Conservation (phyloP, 2,797 vertebrate species). For the Chelon labrosus region DNA sequence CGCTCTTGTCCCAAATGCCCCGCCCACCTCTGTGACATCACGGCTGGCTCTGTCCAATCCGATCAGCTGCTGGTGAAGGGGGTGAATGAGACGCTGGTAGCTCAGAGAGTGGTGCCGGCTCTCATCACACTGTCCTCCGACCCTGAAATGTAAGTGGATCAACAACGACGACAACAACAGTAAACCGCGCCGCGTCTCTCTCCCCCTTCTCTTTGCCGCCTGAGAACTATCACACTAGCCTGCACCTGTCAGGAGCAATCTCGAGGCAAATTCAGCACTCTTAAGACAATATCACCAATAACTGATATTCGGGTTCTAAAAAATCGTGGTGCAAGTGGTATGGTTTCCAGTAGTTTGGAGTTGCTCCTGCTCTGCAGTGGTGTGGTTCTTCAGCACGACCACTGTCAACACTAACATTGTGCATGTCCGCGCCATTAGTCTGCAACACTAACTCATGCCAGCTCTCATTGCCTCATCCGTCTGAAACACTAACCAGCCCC, state of each 20-base stretch:
- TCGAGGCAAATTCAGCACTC: background rate
- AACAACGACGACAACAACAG: conserved; percentile 78
- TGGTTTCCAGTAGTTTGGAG: conserved; percentile 39
- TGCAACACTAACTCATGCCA: conserved; percentile 56
- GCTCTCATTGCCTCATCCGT: conserved; percentile 64
- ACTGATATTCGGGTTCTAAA: background rate
- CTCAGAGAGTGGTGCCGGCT: conserved; percentile 99
- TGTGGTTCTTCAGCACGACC: conserved; percentile 67
- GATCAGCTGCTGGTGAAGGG: conserved; percentile 99
- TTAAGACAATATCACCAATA: background rate
- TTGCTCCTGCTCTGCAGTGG: conserved; percentile 83
- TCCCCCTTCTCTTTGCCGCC: conserved; percentile 79
- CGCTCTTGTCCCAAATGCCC: conserved; percentile 90
- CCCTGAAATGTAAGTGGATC: conserved; percentile 99
- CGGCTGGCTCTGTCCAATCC: conserved; percentile 91
- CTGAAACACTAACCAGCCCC: conserved; percentile 36
- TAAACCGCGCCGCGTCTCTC: conserved; percentile 82
- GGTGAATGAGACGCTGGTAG: conserved; percentile 99
- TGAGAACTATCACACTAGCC: conserved; percentile 55
- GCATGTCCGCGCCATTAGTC: conserved; percentile 61
- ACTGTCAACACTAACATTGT: conserved; percentile 65
- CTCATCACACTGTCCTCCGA: conserved; percentile 99
- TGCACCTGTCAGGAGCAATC: conserved; percentile 61
- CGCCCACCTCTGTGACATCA: conserved; percentile 93
- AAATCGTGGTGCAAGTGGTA: background rate